Evolutionary conservation across 2,888 invertebrate species (phyloP).

Genomic region (Calephelis perditalis): DNA sequence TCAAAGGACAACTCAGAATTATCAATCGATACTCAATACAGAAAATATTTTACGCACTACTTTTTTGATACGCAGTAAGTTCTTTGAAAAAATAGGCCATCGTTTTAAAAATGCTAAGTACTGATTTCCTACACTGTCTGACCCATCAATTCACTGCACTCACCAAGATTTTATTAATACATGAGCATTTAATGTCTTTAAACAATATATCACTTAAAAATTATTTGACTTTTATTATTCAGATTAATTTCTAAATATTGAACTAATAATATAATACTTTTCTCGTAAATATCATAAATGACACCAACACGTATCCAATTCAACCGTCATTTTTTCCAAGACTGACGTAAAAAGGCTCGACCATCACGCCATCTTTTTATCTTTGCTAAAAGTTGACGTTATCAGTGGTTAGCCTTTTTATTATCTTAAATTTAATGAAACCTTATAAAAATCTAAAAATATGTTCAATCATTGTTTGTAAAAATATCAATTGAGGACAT

Average conservation of each 20-base stretch:
- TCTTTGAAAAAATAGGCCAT: slow-evolving; percentile 27
- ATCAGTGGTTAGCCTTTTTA: slow-evolving; percentile 39
- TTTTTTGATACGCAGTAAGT: slow-evolving; percentile 8
- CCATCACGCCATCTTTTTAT: slow-evolving; percentile 55
- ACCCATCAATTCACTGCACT: slow-evolving; percentile 59
- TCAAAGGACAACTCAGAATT: background rate
- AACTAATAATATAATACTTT: slow-evolving; percentile 60
- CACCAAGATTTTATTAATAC: slow-evolving; percentile 65
- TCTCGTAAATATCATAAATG: slow-evolving; percentile 77
- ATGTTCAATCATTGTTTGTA: background rate
- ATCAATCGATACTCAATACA: background rate
- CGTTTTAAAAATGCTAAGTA: slow-evolving; percentile 36
- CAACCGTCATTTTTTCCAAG: slow-evolving; percentile 76
- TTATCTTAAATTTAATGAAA: slow-evolving; percentile 19
- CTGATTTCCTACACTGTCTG: slow-evolving; percentile 53
- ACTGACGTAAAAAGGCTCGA: slow-evolving; percentile 61
- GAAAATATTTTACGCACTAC: background rate
- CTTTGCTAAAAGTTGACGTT: slow-evolving; percentile 28
- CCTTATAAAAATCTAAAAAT: background rate
- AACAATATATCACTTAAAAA: slow-evolving; percentile 55
- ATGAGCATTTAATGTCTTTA: slow-evolving; percentile 58
- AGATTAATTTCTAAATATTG: slow-evolving; percentile 49
- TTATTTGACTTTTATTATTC: slow-evolving; percentile 44
- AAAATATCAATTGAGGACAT: background rate
- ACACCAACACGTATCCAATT: slow-evolving; percentile 75